Evolutionary conservation across 2,797 vertebrate species (phyloP).

Genomic region (Poecilia wingei): DNA sequence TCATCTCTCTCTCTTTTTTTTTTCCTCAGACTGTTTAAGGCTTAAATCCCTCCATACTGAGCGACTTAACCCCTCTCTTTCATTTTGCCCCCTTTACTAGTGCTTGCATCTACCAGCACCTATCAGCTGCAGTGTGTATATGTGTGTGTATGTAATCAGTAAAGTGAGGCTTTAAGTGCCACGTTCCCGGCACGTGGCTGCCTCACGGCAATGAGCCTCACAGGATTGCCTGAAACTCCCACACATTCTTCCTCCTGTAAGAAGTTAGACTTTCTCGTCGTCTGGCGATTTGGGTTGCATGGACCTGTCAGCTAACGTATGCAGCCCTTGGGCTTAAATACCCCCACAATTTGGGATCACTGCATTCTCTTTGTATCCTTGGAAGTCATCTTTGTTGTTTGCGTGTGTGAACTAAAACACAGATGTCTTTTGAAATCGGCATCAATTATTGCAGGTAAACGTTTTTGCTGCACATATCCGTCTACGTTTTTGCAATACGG

Average conservation of each 20-base stretch:
- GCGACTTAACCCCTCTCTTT: slow-evolving; percentile 83
- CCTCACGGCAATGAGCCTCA: slow-evolving; percentile 73
- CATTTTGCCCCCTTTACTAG: slow-evolving; percentile 73
- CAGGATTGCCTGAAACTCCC: slow-evolving; percentile 18
- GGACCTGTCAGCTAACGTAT: background rate
- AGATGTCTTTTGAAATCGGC: background rate
- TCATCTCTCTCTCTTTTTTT: background rate
- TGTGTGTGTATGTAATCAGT: slow-evolving; percentile 59
- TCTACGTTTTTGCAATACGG: background rate
- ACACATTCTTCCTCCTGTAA: slow-evolving; percentile 16
- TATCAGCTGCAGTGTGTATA: slow-evolving; percentile 61
- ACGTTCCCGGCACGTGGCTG: slow-evolving; percentile 75
- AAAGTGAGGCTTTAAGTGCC: slow-evolving; percentile 69
- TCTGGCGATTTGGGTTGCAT: slow-evolving; percentile 12
- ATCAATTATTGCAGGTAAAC: background rate
- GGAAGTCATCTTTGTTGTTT: background rate
- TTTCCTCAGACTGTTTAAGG: slow-evolving; percentile 70
- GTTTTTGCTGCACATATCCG: background rate
- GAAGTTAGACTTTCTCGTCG: slow-evolving; percentile 2
- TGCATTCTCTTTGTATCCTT: background rate
- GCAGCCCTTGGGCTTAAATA: background rate
- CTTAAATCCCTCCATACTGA: slow-evolving; percentile 84
- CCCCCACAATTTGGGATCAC: background rate
- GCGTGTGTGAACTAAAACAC: background rate
- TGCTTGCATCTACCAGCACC: slow-evolving; percentile 72